These are phyloP conservation scores for Drosophila punjabiensis DNA, from an alignment of 1,140 invertebrate species.

Conservation along the genomic window DNA sequence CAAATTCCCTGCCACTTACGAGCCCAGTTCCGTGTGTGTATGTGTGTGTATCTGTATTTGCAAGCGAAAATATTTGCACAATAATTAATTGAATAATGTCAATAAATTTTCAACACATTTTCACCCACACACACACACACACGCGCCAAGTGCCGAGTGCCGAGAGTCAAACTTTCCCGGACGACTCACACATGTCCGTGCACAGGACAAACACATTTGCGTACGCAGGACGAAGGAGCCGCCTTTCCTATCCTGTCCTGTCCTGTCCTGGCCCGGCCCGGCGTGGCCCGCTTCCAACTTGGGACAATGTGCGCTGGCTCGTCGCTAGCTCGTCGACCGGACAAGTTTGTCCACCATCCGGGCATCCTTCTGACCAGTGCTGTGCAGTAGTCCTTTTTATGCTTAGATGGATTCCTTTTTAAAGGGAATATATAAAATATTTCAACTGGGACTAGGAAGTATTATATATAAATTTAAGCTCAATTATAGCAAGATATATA, in stretches of 20 bases:
- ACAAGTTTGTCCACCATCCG: constrained; percentile 69
- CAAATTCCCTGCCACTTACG: constrained; percentile 82
- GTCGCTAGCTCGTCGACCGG: constrained; percentile 61
- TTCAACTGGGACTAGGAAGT: no score
- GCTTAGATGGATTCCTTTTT: background rate
- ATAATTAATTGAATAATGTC: constrained; percentile 85
- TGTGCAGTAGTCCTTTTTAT: background rate
- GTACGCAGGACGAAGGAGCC: constrained; percentile 53
- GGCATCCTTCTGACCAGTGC: constrained; percentile 4
- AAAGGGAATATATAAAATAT: no score
- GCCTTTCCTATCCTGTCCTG: constrained; percentile 10
- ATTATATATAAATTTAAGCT: no score
- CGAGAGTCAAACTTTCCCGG: constrained; percentile 66
- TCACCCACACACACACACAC: constrained; percentile 47
- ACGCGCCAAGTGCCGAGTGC: background rate
- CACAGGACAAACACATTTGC: constrained; percentile 82
- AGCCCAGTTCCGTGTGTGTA: constrained; percentile 17
- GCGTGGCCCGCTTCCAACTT: constrained; percentile 48
- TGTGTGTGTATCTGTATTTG: constrained; percentile 46
- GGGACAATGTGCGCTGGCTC: constrained; percentile 65
- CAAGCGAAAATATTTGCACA: constrained; percentile 83
- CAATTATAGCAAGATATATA: no score
- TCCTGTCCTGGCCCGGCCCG: background rate
- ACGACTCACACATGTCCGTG: constrained; percentile 67
- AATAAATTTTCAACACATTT: constrained; percentile 85